phyloP scores from a whole-genome alignment of 2,113 vertebrate species.

The Crypturellus undulatus region DNA sequence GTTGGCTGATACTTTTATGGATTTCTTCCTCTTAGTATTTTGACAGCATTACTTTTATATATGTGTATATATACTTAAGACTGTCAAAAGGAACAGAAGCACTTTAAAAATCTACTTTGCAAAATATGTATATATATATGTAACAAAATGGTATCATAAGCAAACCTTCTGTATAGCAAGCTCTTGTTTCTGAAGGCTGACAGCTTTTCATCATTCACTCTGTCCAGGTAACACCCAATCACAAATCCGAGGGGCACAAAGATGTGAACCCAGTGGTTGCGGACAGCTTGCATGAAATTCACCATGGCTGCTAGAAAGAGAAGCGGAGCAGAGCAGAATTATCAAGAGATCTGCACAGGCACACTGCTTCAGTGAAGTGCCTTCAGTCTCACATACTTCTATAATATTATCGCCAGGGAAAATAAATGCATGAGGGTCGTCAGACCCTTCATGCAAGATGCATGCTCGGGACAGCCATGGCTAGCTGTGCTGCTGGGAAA shows the following conservation, averaged over 20 bases:
- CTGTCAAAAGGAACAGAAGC: neutral
- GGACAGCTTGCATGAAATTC: constrained; percentile 79
- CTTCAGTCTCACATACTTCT: neutral
- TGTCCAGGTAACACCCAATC: constrained; percentile 89
- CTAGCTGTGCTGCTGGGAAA: neutral
- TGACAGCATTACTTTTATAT: neutral
- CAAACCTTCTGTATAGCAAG: constrained; percentile 86
- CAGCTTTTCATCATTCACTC: constrained; percentile 82
- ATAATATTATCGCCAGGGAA: neutral
- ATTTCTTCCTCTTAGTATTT: neutral
- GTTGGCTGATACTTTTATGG: neutral
- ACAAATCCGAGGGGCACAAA: constrained; percentile 90
- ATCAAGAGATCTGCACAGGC: neutral
- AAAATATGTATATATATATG: neutral
- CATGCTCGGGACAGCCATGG: neutral
- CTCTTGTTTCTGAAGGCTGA: constrained; percentile 93
- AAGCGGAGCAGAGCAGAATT: neutral
- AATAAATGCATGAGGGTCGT: accelerated
- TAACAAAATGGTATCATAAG: neutral
- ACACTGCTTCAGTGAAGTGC: neutral
- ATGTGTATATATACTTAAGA: neutral
- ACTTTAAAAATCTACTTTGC: neutral
- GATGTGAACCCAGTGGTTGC: constrained; percentile 85
- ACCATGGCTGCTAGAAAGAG: constrained; percentile 79
- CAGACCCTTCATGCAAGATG: neutral